phyloP scores from a whole-genome alignment of 2,113 vertebrate species.

The Macrotis lagotis region DNA sequence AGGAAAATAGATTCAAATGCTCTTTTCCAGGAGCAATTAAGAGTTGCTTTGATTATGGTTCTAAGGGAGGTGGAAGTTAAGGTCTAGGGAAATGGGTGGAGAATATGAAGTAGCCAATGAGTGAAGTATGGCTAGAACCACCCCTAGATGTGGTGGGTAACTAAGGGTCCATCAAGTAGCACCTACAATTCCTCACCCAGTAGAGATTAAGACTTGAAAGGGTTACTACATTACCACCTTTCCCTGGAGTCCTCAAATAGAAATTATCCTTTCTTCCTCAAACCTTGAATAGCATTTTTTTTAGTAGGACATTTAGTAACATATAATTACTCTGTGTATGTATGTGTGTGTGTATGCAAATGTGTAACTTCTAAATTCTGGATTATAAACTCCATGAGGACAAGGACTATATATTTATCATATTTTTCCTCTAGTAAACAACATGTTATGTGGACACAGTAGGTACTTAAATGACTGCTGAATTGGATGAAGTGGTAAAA shows the following conservation, averaged over 20 bases:
- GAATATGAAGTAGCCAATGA: neutral
- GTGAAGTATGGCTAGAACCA: neutral
- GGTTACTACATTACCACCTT: neutral
- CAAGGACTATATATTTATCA: rapidly evolving
- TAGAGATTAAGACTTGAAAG: neutral
- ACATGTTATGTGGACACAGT: rapidly evolving
- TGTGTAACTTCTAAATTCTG: neutral
- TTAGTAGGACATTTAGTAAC: neutral
- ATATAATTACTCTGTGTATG: neutral
- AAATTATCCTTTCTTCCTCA: neutral
- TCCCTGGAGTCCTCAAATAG: neutral
- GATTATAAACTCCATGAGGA: rapidly evolving
- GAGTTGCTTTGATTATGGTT: neutral
- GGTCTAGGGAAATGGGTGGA: neutral
- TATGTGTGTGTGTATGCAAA: neutral
- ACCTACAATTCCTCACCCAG: neutral
- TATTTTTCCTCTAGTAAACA: neutral
- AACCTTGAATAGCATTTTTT: neutral
- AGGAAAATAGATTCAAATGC: neutral
- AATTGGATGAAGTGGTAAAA: neutral
- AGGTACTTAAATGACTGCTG: rapidly evolving
- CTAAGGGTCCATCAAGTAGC: neutral
- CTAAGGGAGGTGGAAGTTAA: neutral
- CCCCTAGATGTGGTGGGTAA: neutral
- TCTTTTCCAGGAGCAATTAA: neutral